Percentiles rank a stretch among this genome's conserved stretches.
Evolutionary conservation across 1,140 invertebrate species (phyloP).

Genomic region (Bombus terrestris): DNA sequence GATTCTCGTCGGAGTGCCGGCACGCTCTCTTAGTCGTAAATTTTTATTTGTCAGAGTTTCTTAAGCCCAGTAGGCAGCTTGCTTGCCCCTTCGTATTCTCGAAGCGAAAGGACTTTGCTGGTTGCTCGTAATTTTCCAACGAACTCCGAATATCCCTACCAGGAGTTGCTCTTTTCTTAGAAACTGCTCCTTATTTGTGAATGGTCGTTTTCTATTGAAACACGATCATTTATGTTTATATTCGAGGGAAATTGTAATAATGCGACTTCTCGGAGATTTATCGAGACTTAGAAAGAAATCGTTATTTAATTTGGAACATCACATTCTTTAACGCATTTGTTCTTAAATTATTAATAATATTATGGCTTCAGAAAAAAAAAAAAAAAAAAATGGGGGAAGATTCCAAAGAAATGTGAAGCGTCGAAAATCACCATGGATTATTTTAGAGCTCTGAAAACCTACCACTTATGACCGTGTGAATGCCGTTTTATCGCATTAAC

Average conservation of each 20-base stretch:
- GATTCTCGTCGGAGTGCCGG: neutral
- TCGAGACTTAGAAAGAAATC: no score
- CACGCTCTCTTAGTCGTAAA: slow-evolving; percentile 68
- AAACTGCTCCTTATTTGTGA: neutral
- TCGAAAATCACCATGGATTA: neutral
- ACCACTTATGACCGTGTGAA: neutral
- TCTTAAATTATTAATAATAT: neutral
- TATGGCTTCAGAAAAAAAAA: neutral
- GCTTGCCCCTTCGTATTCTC: neutral
- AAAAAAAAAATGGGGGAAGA: no score
- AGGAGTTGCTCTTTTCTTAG: neutral
- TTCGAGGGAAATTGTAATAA: neutral
- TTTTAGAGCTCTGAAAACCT: neutral
- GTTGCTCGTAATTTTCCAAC: neutral
- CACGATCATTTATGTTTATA: neutral
- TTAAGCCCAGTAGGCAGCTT: slow-evolving; percentile 53
- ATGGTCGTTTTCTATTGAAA: neutral
- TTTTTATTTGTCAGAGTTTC: slow-evolving; percentile 74
- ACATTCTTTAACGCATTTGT: no score
- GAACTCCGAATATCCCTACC: neutral
- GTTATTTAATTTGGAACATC: no score
- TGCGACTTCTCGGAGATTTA: neutral
- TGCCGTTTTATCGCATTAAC: neutral
- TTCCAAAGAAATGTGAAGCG: neutral
- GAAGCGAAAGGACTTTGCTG: neutral